Conservation (phyloP, 2,888 invertebrate species). For the Drosophila nr. perissopoda region DNA sequence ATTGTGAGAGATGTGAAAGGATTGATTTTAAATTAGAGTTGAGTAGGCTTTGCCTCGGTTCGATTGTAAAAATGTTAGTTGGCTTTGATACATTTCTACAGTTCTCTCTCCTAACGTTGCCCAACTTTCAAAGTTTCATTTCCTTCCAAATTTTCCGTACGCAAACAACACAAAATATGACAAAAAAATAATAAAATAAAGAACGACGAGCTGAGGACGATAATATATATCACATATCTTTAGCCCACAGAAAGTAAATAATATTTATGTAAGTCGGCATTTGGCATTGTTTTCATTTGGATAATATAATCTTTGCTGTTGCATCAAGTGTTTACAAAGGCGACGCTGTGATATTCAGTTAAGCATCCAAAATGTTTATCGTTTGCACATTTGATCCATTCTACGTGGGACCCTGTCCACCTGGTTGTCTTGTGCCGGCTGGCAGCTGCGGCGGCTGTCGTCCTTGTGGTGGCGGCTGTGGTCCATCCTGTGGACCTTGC, state of each 20-base stretch:
- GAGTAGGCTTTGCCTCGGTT: background rate
- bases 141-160: background rate
- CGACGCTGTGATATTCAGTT: background rate
- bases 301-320: background rate
- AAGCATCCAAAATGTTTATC: conserved; percentile 42
- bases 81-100: background rate
- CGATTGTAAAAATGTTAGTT: background rate
- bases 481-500: conserved; percentile 32
- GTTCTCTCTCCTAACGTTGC: background rate
- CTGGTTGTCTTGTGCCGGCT: conserved; percentile 48
- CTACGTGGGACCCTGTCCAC: conserved; percentile 68
- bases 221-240: conserved; percentile 5
- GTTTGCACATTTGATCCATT: conserved; percentile 65
- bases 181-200: background rate
- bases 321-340: background rate
- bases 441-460: conserved; percentile 27
- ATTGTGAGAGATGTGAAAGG: background rate
- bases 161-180: background rate
- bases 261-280: background rate
- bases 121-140: background rate
- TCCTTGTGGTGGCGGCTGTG: conserved; percentile 28
- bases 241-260: background rate
- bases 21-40: background rate
- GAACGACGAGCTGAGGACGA: background rate
- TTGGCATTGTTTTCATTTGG: background rate